phyloP scores from a whole-genome alignment of 2,113 vertebrate species.

The Albula goreensis region DNA sequence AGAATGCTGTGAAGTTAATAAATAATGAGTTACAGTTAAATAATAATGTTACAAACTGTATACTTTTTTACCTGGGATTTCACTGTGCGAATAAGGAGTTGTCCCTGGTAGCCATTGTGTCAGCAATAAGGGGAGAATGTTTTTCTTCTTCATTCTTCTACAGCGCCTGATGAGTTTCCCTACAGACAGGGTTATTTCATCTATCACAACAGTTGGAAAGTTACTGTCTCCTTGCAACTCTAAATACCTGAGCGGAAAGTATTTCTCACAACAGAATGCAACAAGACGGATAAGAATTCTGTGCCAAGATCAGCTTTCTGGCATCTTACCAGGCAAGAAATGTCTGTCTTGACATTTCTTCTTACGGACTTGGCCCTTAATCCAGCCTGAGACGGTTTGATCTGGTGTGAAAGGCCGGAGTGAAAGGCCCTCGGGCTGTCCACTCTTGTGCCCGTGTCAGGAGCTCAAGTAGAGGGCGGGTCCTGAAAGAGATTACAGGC shows the following conservation, averaged over 20 bases:
- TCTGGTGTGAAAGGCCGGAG: background rate
- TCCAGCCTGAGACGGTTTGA: background rate
- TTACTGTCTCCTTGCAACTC: background rate
- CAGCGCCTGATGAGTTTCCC: background rate
- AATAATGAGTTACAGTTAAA: background rate
- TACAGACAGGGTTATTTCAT: background rate
- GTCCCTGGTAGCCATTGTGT: conserved; percentile 1
- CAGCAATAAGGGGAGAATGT: background rate
- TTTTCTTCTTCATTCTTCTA: background rate
- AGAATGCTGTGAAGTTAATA: background rate
- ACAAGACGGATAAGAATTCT: background rate
- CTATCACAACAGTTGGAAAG: background rate
- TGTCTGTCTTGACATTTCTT: background rate
- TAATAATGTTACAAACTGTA: background rate
- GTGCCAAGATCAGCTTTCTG: background rate
- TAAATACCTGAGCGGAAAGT: background rate
- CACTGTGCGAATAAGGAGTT: background rate
- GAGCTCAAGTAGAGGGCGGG: background rate
- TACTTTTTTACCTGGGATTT: conserved; percentile 1
- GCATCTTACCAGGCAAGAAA: background rate
- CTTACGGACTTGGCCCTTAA: background rate
- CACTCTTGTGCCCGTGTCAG: background rate
- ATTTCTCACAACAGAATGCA: background rate
- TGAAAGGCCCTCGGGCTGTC: background rate
- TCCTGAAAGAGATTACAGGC: background rate